These are phyloP conservation scores for Cacatua alba DNA, from an alignment of 2,113 vertebrate species.

Conservation along the genomic window DNA sequence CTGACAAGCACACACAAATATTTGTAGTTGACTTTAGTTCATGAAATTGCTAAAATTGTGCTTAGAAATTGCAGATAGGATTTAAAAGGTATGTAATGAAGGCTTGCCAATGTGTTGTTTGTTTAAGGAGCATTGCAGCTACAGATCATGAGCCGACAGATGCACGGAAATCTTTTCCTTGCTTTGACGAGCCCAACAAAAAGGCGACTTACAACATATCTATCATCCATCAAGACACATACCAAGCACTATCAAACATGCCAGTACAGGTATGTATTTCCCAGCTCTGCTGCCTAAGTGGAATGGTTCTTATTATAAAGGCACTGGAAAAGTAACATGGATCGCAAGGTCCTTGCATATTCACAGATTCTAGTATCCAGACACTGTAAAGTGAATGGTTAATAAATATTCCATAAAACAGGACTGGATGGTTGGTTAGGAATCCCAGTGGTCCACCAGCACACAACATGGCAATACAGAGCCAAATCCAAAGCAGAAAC, in stretches of 20 bases:
- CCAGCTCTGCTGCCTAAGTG: not conserved
- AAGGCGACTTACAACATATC: conserved; percentile 92
- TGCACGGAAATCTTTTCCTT: conserved; percentile 95
- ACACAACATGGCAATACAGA: not conserved
- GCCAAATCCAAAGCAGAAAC: not conserved
- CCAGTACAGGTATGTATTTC: conserved; percentile 80
- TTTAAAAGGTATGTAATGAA: not conserved
- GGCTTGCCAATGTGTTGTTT: conserved; percentile 34
- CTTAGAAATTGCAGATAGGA: not conserved
- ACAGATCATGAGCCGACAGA: conserved; percentile 98
- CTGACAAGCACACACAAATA: not conserved
- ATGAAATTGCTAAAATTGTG: not conserved
- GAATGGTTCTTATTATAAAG: not conserved
- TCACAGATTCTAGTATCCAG: not conserved
- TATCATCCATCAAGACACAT: conserved; percentile 78
- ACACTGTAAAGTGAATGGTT: not conserved
- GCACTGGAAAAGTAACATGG: not conserved
- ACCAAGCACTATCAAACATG: conserved; percentile 92
- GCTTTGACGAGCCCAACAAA: conserved; percentile 98
- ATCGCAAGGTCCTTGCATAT: accelerated
- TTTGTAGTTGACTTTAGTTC: not conserved
- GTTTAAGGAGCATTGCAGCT: conserved; percentile 93
- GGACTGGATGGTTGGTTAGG: not conserved
- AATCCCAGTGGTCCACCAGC: not conserved
- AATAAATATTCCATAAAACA: not conserved